These are phyloP conservation scores for Clarias macrocephalus DNA, from an alignment of 2,113 vertebrate species.

Conservation along the genomic window DNA sequence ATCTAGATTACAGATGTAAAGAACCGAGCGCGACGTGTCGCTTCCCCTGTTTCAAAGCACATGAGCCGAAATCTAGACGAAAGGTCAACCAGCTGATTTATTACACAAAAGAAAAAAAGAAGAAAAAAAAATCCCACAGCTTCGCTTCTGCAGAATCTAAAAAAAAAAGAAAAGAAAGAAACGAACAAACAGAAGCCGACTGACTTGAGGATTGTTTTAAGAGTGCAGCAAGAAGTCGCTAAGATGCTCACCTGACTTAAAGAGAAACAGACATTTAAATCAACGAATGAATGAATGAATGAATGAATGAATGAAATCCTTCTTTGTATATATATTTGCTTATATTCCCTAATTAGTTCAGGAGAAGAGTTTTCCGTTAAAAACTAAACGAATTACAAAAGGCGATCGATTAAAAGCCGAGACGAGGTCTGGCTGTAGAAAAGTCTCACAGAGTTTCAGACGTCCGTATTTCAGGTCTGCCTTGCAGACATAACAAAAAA, in stretches of 20 bases:
- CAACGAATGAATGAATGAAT: too few relatives aligned
- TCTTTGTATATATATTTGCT: background rate
- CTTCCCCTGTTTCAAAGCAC: slow-evolving; percentile 3
- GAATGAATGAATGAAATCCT: background rate
- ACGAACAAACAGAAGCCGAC: background rate
- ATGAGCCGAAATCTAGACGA: slow-evolving; percentile 21
- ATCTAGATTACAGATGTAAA: background rate
- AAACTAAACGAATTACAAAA: slow-evolving; percentile 36
- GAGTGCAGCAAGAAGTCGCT: slow-evolving; percentile 11
- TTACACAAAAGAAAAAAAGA: slow-evolving; percentile 29
- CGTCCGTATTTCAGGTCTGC: slow-evolving; percentile 44
- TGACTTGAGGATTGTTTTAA: slow-evolving; percentile 19
- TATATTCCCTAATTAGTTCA: slow-evolving; percentile 41
- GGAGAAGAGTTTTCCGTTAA: slow-evolving; percentile 42
- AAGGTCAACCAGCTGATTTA: slow-evolving; percentile 47
- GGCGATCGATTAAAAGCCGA: slow-evolving; percentile 38
- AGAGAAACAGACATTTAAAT: background rate
- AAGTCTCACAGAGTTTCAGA: slow-evolving; percentile 7
- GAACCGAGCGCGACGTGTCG: background rate
- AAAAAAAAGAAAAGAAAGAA: background rate
- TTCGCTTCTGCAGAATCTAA: background rate
- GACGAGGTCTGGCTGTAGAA: background rate
- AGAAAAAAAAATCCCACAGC: background rate
- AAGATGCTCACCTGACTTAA: slow-evolving; percentile 18
- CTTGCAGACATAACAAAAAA: slow-evolving; percentile 52